Evolutionary conservation across 2,797 vertebrate genomes (phyloP).

Genomic region (Knipowitschia caucasica): DNA sequence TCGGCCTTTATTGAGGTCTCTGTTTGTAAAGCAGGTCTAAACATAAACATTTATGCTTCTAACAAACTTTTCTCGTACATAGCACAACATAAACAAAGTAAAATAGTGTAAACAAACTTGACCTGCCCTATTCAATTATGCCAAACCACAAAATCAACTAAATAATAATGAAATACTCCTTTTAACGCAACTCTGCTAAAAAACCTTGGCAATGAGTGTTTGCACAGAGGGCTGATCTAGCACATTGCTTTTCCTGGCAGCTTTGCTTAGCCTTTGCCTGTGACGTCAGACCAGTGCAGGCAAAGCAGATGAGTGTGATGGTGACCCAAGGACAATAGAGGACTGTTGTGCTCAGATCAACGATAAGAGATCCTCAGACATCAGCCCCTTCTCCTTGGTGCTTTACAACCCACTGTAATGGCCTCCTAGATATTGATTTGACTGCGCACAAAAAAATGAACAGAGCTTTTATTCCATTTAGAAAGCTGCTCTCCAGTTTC

Average conservation of each 20-base stretch:
- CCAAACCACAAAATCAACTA: neutral
- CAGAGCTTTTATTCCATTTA: conserved; percentile 67
- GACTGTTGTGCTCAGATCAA: conserved; percentile 45
- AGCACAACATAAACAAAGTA: no score
- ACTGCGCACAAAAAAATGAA: conserved; percentile 61
- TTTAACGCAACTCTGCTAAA: neutral
- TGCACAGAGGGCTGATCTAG: conserved; percentile 21
- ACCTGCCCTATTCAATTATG: neutral
- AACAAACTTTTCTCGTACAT: no score
- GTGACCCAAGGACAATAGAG: conserved; percentile 43
- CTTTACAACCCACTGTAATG: conserved; percentile 64
- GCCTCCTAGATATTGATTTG: conserved; percentile 73
- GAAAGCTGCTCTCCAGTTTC: conserved; percentile 62
- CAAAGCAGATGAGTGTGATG: conserved; percentile 49
- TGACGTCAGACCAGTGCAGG: conserved; percentile 56
- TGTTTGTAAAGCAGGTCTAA: no score
- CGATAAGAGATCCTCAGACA: conserved; percentile 50
- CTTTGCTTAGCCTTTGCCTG: conserved; percentile 53
- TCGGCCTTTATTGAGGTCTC: no score
- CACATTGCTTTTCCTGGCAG: conserved; percentile 49
- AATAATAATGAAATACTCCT: neutral
- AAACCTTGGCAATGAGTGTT: conserved; percentile 7
- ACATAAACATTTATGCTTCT: no score
- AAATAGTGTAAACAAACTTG: no score
- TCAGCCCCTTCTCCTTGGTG: conserved; percentile 58